phyloP scores from a whole-genome alignment of 1,140 invertebrate species.

The Dreissena polymorpha region DNA sequence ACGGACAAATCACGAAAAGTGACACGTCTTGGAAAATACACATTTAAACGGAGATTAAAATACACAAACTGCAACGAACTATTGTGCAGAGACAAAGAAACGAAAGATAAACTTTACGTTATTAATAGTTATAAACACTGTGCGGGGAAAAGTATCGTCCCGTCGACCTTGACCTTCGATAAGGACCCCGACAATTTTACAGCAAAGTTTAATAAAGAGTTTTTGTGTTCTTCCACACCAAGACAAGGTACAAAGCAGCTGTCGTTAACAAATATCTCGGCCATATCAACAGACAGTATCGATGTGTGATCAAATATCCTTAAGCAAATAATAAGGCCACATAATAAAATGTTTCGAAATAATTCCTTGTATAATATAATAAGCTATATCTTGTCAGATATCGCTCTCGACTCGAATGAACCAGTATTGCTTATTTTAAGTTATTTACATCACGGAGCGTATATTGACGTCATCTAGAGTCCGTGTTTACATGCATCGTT shows the following conservation, averaged over 20 bases:
- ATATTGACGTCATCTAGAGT: no score
- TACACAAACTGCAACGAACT: slow-evolving; percentile 17
- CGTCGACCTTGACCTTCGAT: slow-evolving; percentile 34
- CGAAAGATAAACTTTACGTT: slow-evolving; percentile 32
- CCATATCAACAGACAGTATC: not conserved
- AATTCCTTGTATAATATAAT: no score
- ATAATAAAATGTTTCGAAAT: no score
- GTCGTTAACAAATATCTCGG: not conserved
- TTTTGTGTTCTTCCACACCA: slow-evolving; percentile 37
- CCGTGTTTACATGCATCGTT: no score
- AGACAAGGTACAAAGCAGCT: not conserved
- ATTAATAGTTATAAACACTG: slow-evolving; percentile 51
- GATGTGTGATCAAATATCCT: no score
- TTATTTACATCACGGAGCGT: no score
- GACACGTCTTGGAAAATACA: slow-evolving; percentile 29
- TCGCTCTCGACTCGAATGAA: no score
- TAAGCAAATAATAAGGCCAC: no score
- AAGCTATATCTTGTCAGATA: no score
- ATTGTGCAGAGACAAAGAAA: slow-evolving; percentile 9
- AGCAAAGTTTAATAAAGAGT: slow-evolving; percentile 21
- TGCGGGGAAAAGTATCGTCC: slow-evolving; percentile 32
- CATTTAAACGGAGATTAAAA: slow-evolving; percentile 44
- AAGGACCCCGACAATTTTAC: slow-evolving; percentile 35
- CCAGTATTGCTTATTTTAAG: no score
- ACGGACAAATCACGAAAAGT: not conserved